These are phyloP conservation scores for Augochlora pura DNA, from an alignment of 1,140 invertebrate species.

Conservation along the genomic window DNA sequence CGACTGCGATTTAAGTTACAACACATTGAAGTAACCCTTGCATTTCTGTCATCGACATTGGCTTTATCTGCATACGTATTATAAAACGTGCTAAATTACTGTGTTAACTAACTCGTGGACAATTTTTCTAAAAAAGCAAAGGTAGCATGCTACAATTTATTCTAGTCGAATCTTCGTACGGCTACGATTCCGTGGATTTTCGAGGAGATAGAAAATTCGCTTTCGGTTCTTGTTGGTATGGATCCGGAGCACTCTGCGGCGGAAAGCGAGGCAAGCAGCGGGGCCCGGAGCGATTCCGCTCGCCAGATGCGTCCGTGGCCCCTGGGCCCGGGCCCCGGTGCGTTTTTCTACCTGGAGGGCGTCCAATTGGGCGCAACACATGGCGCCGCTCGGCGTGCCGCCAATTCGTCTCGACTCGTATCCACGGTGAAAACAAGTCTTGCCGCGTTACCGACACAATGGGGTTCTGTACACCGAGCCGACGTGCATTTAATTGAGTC, in stretches of 20 bases:
- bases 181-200: conserved; percentile 41
- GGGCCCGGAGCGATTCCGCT: conserved; percentile 63
- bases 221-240: no score
- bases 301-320: conserved; percentile 73
- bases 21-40: no score
- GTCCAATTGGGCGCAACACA: conserved; percentile 74
- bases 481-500: conserved; percentile 2
- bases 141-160: no score
- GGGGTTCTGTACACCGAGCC: not conserved
- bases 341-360: conserved; percentile 75
- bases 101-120: no score
- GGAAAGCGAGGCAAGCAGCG: conserved; percentile 40
- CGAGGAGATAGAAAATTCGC: conserved; percentile 33
- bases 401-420: conserved; percentile 63
- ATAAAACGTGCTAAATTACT: no score
- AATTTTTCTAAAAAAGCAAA: no score
- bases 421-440: conserved; percentile 43
- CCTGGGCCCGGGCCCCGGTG: conserved; percentile 50
- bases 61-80: no score
- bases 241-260: conserved; percentile 28
- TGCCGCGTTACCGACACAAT: not conserved
- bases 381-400: conserved; percentile 62
- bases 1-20: no score
- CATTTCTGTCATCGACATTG: no score
- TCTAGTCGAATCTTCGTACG: not conserved